Base-by-base conservation (phyloP, 2,113 vertebrate species). In the Struthidea cinerea region DNA sequence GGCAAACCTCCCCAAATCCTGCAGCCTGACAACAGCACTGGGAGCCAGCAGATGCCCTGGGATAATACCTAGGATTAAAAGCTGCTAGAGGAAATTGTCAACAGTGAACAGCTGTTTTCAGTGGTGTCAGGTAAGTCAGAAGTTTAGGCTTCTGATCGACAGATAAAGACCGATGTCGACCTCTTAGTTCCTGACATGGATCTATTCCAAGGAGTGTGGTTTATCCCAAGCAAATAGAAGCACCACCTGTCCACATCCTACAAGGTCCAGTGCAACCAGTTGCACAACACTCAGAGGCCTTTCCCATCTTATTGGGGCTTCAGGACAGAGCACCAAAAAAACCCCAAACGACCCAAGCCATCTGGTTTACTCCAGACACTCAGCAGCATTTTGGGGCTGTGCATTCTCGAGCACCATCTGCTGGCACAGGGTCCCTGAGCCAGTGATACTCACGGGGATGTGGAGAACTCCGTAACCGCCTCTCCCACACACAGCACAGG, bases 401-500 rank as follows among this genome's bases (percentile, higher is more conserved):
- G 42, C 39, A 47, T 86, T 90, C 57, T 63, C 39, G 83, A 87
- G 84, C 91, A 87, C 46, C 93, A 91, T 69, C 63, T 87, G 1
- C 93, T 88, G 79, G 90, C 81, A 59, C 22, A 1, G 11, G 49
- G 60, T 35, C 86, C 35, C 8, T 15, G 52, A 73, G 52, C 56
- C 41, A 20, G 60, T 7, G 47, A 32, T 22, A 4, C 6, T 13
- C 9, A 5, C 0, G 0, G 6, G 46, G 55, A 46, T 1, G 5
- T 3, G 46, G 28, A 22, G 70, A 55, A 9, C n/a, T n/a, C 67
- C 9, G 0, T 3, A 20, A 23, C 32, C 53, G 21, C 44, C 49
- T 1, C 17, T 39, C 12, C 42, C 52, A 6, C 0, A 1, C 7
- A 1, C 7, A 0, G 2, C 1, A 0, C 0, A 10, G 17, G 35